These are phyloP conservation scores for Pangasius macronema DNA, from an alignment of 2,797 vertebrate species.

Conservation along the genomic window DNA sequence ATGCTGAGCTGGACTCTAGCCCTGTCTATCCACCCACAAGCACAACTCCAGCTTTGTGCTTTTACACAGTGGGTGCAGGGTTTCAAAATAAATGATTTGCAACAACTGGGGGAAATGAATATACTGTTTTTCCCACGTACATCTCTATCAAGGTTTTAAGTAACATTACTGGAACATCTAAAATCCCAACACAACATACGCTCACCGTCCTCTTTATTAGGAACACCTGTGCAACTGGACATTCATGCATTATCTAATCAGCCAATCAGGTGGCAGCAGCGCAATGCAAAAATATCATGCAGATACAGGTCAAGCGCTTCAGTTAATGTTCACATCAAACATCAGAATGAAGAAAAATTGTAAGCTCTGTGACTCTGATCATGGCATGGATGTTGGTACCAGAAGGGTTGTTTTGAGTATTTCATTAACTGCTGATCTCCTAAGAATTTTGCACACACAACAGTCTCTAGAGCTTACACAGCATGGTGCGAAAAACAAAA, in stretches of 20 bases:
- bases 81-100: conserved; percentile 19
- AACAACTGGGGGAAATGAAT: background rate
- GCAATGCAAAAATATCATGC: background rate
- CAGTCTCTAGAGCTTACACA: background rate
- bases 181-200: background rate
- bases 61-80: background rate
- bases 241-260: background rate
- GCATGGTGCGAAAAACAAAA: background rate
- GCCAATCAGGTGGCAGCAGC: background rate
- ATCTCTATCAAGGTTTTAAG: background rate
- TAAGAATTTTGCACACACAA: background rate
- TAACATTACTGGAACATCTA: background rate
- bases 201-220: background rate
- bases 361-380: background rate
- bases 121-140: background rate
- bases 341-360: background rate
- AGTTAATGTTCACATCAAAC: background rate
- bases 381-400: background rate
- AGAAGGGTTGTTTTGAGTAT: background rate
- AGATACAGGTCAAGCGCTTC: background rate
- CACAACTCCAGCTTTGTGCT: conserved; percentile 1
- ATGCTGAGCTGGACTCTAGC: conserved; percentile 15
- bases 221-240: background rate
- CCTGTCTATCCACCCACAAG: conserved; percentile 20
- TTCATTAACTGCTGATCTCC: background rate